These are phyloP conservation scores for Urocolius indicus DNA, from an alignment of 2,113 vertebrate species.

Conservation along the genomic window DNA sequence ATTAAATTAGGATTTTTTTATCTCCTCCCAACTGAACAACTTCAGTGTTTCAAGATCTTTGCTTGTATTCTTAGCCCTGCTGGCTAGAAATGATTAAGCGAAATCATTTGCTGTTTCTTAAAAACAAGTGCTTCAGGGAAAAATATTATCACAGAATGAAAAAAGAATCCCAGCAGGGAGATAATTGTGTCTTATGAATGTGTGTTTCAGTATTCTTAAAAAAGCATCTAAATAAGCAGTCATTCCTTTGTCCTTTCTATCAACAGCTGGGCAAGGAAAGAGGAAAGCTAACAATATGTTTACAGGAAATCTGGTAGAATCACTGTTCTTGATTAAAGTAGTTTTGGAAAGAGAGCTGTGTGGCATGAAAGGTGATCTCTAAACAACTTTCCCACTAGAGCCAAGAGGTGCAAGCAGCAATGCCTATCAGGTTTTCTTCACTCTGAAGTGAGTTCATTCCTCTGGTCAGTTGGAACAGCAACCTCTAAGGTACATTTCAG, in stretches of 20 bases:
- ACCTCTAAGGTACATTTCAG: background rate
- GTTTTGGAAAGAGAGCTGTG: background rate
- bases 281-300: background rate
- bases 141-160: background rate
- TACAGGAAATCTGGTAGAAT: background rate
- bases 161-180: background rate
- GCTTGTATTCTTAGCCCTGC: background rate
- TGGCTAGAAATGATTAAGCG: background rate
- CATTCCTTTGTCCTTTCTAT: background rate
- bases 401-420: background rate
- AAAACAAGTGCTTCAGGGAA: background rate
- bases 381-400: background rate
- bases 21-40: background rate
- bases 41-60: background rate
- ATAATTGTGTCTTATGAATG: background rate
- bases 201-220: background rate
- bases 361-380: background rate
- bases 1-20: background rate
- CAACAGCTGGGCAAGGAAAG: background rate
- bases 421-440: background rate
- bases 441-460: background rate
- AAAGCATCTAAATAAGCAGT: background rate
- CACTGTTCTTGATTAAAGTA: background rate
- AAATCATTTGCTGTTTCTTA: background rate
- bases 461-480: background rate